A percentile compares a stretch with the other conserved stretches of the same genome.
Conservation (phyloP, 2,888 invertebrate genomes). For the Pardosa pseudoannulata region DNA sequence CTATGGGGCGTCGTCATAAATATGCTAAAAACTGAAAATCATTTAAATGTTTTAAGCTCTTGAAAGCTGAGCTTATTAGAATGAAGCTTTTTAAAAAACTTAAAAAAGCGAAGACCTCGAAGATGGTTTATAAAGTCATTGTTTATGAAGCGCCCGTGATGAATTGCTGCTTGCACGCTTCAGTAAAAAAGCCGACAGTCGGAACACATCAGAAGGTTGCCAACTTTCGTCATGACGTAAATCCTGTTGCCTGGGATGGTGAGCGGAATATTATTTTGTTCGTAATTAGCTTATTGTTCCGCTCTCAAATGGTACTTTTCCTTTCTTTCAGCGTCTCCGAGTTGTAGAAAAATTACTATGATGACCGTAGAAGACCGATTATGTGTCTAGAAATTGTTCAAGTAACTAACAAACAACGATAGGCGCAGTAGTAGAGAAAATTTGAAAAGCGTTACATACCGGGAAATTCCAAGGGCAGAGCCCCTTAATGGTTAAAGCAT, state of each 20-base stretch:
- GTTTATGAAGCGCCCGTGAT: not conserved
- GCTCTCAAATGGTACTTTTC: not conserved
- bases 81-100: too few relatives aligned
- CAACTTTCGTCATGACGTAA: constrained; percentile 2
- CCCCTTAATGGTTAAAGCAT: too few relatives aligned
- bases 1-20: too few relatives aligned
- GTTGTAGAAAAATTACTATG: not conserved
- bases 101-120: not conserved
- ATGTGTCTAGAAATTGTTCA: too few relatives aligned
- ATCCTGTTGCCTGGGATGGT: not conserved
- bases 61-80: too few relatives aligned
- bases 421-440: too few relatives aligned
- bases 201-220: not conserved
- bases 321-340: too few relatives aligned
- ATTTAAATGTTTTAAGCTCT: too few relatives aligned
- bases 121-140: not conserved
- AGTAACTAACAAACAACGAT: too few relatives aligned
- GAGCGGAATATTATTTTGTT: not conserved
- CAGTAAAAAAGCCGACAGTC: not conserved
- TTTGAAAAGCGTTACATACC: too few relatives aligned
- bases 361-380: not conserved
- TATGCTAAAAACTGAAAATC: too few relatives aligned
- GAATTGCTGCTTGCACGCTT: not conserved
- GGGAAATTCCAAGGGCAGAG: too few relatives aligned
- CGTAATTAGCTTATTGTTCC: constrained; percentile 4